phyloP scores from a whole-genome alignment of 2,113 vertebrate species.

The Glaucomys volans region DNA sequence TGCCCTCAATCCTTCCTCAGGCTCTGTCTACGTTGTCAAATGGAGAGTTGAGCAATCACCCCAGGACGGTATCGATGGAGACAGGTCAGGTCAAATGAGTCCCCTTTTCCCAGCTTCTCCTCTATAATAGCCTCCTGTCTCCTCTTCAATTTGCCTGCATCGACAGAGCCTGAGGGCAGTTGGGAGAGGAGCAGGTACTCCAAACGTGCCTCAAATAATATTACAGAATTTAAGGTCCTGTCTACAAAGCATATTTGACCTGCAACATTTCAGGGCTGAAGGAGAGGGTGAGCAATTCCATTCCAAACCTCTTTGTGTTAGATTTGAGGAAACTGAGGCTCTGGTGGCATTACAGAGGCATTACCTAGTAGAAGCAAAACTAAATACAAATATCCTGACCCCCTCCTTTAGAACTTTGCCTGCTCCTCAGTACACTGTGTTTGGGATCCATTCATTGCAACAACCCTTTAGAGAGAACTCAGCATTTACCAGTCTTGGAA shows the following conservation, averaged over 20 bases:
- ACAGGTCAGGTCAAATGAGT: slow-evolving; percentile 79
- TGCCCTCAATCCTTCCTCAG: slow-evolving; percentile 76
- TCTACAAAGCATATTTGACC: slow-evolving; percentile 78
- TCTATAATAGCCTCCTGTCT: slow-evolving; percentile 60
- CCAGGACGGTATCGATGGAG: slow-evolving; percentile 49
- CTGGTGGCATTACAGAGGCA: not conserved
- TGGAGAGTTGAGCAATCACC: slow-evolving; percentile 67
- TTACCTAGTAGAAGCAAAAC: not conserved
- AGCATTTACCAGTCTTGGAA: not conserved
- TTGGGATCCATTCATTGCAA: not conserved
- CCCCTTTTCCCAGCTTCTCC: slow-evolving; percentile 51
- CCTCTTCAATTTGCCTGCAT: slow-evolving; percentile 78
- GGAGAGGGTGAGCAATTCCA: not conserved
- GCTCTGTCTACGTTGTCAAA: slow-evolving; percentile 78
- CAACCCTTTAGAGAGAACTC: not conserved
- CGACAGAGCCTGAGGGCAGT: slow-evolving; percentile 75
- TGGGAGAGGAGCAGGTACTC: slow-evolving; percentile 56
- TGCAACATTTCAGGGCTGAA: slow-evolving; percentile 39
- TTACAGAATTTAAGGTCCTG: slow-evolving; percentile 68
- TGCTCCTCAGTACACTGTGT: not conserved
- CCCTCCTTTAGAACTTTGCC: not conserved
- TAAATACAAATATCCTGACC: not conserved
- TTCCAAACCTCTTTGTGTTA: not conserved
- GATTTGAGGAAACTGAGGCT: slow-evolving; percentile 53
- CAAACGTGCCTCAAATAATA: slow-evolving; percentile 77